Evolutionary conservation across 37 sponge, comb jelly and placozoan genomes (phyloP), one percentile per base, ranked within the genome.

Genomic region (Chondrilla cf. caribensis): DNA sequence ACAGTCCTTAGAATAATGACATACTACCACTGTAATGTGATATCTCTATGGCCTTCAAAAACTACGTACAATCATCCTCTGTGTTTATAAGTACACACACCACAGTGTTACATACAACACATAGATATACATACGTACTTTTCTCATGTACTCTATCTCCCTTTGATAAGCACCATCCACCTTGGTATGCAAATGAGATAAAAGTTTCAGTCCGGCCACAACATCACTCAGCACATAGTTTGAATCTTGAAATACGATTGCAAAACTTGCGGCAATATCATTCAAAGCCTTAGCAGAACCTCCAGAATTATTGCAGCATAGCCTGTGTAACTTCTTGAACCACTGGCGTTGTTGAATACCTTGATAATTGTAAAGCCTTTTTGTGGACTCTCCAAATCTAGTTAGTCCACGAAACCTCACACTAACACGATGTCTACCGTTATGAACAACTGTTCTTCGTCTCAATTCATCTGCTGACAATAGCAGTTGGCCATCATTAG

Each of bases 161-260:
- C 38, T 73, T 2, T 73, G 24, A 39, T 36, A 73, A 40, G 21
- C 36, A 17, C 36, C 41, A 35, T 39, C 68, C 35, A 33, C 9
- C 2, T n/a, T 38, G 24, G 15, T 0, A 7, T 73, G 76, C 21
- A 36, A 21, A 3, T 73, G 21, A n/a, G 40, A 35, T 38, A 73
- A 19, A 3, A 73, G 76, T 40, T 73, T 73, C 25, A 73, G 36
- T 19, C 42, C 76, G 15, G 41, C 44, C 6, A 73, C 76, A 73
- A 73, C 22, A 7, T 73, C 76, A 42, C 76, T 73, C 42, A 73
- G 21, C 17, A 73, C 76, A 73, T 73, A 73, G 24, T 73, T 43
- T 19, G 41, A 43, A 39, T 42, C 76, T 8, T 73, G 42, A 40
- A 73, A 40, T 0, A 73, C 18, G 1, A 73, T 73, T 37, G 76